A percentile compares a stretch with the other conserved stretches of the same genome.
Evolutionary conservation across 2,888 invertebrate genomes (phyloP).

Genomic region (Agrochola circellaris): DNA sequence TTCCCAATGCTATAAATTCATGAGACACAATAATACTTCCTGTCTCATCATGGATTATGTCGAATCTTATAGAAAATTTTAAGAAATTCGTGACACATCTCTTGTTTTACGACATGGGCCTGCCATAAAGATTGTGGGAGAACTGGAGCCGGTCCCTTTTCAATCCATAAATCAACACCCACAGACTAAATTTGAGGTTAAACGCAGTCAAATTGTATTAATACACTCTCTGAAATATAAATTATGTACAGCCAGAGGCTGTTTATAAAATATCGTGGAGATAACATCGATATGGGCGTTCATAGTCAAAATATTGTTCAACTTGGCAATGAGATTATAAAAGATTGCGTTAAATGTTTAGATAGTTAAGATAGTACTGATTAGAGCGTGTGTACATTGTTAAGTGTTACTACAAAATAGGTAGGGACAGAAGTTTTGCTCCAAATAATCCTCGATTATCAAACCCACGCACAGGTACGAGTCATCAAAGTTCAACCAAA

Average conservation of each 20-base stretch:
- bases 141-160: constrained; percentile 53
- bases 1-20: neutral
- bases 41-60: neutral
- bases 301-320: constrained; percentile 67
- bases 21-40: neutral
- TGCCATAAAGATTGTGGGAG: constrained; percentile 43
- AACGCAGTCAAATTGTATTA: constrained; percentile 62
- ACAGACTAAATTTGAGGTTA: constrained; percentile 62
- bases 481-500: neutral
- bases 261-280: constrained; percentile 60
- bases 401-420: constrained; percentile 18
- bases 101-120: constrained; percentile 18
- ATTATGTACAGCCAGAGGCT: constrained; percentile 53
- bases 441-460: neutral
- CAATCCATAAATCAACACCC: constrained; percentile 66
- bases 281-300: constrained; percentile 59
- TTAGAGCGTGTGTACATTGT: constrained; percentile 54
- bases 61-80: neutral
- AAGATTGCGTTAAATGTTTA: constrained; percentile 68
- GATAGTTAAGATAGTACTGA: constrained; percentile 69
- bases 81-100: constrained; percentile 31
- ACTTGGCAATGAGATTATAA: constrained; percentile 72
- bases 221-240: constrained; percentile 45
- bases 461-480: neutral
- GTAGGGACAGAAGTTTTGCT: constrained; percentile 10